These are phyloP conservation scores for Ophioninae sp. DNA, from an alignment of 2,888 invertebrate genomes.

Conservation along the genomic window DNA sequence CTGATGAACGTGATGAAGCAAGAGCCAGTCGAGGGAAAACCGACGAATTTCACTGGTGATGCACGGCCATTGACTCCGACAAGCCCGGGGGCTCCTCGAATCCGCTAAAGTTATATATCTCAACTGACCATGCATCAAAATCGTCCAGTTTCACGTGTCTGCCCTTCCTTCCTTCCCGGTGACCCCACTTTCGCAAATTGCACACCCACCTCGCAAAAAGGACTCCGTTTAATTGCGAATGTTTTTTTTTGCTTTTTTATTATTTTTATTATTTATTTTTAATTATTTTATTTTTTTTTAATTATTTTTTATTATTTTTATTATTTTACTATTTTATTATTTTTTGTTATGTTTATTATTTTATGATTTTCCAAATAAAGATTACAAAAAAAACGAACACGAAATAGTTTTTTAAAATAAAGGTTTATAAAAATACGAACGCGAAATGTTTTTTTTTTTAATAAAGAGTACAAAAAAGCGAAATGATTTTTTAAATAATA, in stretches of 20 bases:
- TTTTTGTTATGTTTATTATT: too few species aligned
- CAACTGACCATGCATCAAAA: conserved; percentile 12
- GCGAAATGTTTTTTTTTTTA: too few species aligned
- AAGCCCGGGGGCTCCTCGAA: conserved; percentile 7
- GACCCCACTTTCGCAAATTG: background rate
- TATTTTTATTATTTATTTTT: too few species aligned
- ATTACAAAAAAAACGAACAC: too few species aligned
- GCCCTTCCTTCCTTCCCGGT: conserved; percentile 9
- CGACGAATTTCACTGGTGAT: conserved; percentile 12
- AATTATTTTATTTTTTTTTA: too few species aligned
- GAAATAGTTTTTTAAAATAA: too few species aligned
- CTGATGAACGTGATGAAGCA: background rate
- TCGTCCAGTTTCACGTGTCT: conserved; percentile 8
- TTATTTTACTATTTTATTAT: too few species aligned
- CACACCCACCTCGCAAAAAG: background rate
- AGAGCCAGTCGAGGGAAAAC: conserved; percentile 25
- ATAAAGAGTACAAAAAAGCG: too few species aligned
- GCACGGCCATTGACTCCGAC: conserved; percentile 18
- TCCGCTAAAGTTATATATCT: conserved; percentile 18
- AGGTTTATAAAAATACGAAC: too few species aligned
- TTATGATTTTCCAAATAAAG: too few species aligned
- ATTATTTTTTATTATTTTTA: too few species aligned
- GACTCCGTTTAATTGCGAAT: background rate
- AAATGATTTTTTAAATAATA: too few species aligned
- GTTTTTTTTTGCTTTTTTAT: background rate